Base-by-base conservation (phyloP, 2,797 vertebrate genomes). In the Oophaga sylvatica region DNA sequence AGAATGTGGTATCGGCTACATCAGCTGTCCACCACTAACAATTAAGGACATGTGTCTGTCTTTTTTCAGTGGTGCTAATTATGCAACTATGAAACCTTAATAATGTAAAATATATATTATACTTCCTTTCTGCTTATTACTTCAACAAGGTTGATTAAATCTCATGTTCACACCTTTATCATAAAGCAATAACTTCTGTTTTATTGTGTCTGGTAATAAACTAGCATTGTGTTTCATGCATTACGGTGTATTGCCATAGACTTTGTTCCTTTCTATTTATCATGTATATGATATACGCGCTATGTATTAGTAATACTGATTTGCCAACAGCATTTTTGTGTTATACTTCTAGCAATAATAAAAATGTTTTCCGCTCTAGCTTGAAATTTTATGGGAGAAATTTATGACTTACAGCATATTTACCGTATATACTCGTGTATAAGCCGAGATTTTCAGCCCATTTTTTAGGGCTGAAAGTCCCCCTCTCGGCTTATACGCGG, bases 301-400 rank as follows among this genome's bases (percentile, higher is more conserved):
- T 60, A 84, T 88, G 87, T 77, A 84, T 88, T 80, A 88, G 45
- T 80, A 84, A 80, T 84, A 80, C 13, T 67, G 35, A 80, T 84
- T 84, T 88, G 82, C 82, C 81, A 88, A 48, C 81, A 88, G 82
- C 76, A 80, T 31, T 84, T 84, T 79, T 80, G 56, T 84, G 77
- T 84, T 88, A 80, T 65, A 63, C 82, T 88, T 88, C 76, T n/a
- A 80, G 82, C 81, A n/a, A 71, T 84, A 80, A 73, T 88, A 80
- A 62, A 80, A 79, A 83, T 60, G 53, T 17, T 35, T 41, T 70
- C 11, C 13, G 63, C 73, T 71, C 22, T 56, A 87, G 81, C 87
- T 71, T 53, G 26, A 84, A n/a, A 81, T 56, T 65, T n/a, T 20
- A 77, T 75, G 35, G 80, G 41, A 82, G 22, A 8, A 81, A 81